Percentiles rank a stretch among this genome's conserved stretches.
These are phyloP conservation scores for Sipunculus nudus DNA, from an alignment of 2,888 invertebrate species.

Conservation along the genomic window DNA sequence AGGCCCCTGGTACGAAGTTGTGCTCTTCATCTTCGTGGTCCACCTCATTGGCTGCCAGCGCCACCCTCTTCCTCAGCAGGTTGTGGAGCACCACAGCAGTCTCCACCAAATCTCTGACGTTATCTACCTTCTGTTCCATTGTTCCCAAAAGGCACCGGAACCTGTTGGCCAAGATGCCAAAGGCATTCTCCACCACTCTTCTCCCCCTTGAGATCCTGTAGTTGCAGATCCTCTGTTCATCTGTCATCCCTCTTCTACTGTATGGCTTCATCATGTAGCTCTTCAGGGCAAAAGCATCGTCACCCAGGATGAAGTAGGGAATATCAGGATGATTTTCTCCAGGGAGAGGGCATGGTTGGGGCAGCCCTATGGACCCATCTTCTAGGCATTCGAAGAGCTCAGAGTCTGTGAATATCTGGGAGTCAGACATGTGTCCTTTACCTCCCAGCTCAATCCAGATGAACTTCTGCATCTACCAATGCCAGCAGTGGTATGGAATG, in stretches of 20 bases:
- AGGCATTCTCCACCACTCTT: no score
- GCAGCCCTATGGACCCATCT: slow-evolving; percentile 20
- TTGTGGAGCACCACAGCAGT: slow-evolving; percentile 26
- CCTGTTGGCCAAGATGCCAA: no score
- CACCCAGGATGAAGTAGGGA: slow-evolving; percentile 18
- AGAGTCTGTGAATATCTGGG: slow-evolving; percentile 27
- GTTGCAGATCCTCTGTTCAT: not conserved
- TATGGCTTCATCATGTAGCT: slow-evolving; percentile 5
- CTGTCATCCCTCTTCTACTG: not conserved
- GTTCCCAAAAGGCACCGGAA: not conserved
- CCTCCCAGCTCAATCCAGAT: slow-evolving; percentile 26
- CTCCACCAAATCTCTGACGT: slow-evolving; percentile 20
- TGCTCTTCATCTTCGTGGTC: slow-evolving; percentile 30
- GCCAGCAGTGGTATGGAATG: no score
- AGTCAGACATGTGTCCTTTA: slow-evolving; percentile 27
- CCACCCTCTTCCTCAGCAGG: slow-evolving; percentile 23
- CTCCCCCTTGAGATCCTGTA: not conserved
- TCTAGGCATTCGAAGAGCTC: slow-evolving; percentile 27
- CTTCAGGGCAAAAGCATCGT: slow-evolving; percentile 9
- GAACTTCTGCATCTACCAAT: no score
- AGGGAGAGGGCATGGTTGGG: slow-evolving; percentile 19
- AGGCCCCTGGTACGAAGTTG: slow-evolving; percentile 20
- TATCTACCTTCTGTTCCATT: slow-evolving; percentile 13
- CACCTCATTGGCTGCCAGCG: slow-evolving; percentile 14
- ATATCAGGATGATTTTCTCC: not conserved